phyloP scores from a whole-genome alignment of 2,888 invertebrate species.

The Cataglyphis albicans region DNA sequence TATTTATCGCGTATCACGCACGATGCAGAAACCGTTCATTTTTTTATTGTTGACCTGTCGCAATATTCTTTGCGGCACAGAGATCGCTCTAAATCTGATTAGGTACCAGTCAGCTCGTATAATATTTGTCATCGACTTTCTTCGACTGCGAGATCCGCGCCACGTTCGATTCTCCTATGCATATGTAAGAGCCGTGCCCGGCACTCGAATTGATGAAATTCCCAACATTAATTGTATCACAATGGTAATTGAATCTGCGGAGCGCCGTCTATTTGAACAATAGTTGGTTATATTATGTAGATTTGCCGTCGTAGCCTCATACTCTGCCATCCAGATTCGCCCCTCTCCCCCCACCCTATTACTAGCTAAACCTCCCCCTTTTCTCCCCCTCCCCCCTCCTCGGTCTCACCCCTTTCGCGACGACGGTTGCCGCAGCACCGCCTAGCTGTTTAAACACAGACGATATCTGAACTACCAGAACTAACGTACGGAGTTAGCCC shows the following conservation, averaged over 20 bases:
- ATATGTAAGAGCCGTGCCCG: conserved; percentile 85
- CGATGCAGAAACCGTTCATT: not conserved
- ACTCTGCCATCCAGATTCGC: conserved; percentile 76
- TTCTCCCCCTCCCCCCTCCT: conserved; percentile 77
- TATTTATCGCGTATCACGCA: not conserved
- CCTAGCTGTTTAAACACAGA: conserved; percentile 86
- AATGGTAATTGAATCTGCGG: conserved; percentile 86
- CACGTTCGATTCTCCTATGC: conserved; percentile 85
- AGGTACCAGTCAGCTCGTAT: conserved; percentile 67
- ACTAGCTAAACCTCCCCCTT: conserved; percentile 66
- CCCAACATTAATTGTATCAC: conserved; percentile 86
- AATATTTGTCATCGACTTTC: conserved; percentile 78
- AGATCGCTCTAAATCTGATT: conserved; percentile 61
- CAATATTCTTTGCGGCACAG: conserved; percentile 2
- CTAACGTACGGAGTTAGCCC: conserved; percentile 80
- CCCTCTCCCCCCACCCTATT: conserved; percentile 64
- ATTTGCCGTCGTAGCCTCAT: conserved; percentile 83
- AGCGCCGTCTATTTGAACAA: conserved; percentile 86
- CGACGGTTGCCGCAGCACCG: conserved; percentile 79
- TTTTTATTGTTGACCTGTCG: not conserved
- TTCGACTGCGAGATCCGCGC: conserved; percentile 77
- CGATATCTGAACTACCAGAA: conserved; percentile 85
- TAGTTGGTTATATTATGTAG: conserved; percentile 86
- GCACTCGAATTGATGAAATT: conserved; percentile 86
- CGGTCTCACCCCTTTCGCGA: conserved; percentile 66